Evolutionary conservation across 2,888 invertebrate species (phyloP), one percentile per base, ranked within the genome.

Genomic region (Lamproptera curius): DNA sequence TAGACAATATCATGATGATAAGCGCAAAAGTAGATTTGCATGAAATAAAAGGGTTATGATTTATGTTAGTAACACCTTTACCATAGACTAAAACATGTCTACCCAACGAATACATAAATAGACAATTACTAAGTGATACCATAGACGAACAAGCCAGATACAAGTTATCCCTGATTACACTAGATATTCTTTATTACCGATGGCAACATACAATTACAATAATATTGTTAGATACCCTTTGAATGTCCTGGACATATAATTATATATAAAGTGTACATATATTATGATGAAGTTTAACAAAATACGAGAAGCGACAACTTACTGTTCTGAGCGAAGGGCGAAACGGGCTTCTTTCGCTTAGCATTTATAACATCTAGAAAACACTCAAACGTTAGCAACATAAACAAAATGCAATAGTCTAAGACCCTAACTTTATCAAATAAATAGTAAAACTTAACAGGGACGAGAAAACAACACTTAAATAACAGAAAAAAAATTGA

Each of bases 321-420:
- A 44, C 50, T 45, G 41, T 41, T 45, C 28, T 44, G 50, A 15
- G 44, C 36, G 33, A 45, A 45, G 6, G 50, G 50, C 13, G 45
- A 45, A 16, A 44, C 45, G 9, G 50, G 45, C 50, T 50, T 50
- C 50, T 45, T 45, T 41, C 50, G 45, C 36, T 45, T 44, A 44
- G 36, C 14, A 36, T 44, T 45, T 42, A 44, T 37, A 33, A 45
- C 8, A 45, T 46, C 45, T 46, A 46, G 16, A 50, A 45, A 45
- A 45, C 31, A 45, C 15, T 3, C 16, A 45, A 45, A 17, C 10
- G 36, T 42, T 46, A 46, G 16, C 13, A 11, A 36, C 23, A 40
- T 17, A 3, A 35, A 45, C 16, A 34, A 42, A 44, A 50, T 50
- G 43, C 44, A 44, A 41, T 34, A 35, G 40, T 28, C n/a, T n/a